phyloP scores from a whole-genome alignment of 1,140 invertebrate species.

The honey bee (Apis mellifera) region DNA sequence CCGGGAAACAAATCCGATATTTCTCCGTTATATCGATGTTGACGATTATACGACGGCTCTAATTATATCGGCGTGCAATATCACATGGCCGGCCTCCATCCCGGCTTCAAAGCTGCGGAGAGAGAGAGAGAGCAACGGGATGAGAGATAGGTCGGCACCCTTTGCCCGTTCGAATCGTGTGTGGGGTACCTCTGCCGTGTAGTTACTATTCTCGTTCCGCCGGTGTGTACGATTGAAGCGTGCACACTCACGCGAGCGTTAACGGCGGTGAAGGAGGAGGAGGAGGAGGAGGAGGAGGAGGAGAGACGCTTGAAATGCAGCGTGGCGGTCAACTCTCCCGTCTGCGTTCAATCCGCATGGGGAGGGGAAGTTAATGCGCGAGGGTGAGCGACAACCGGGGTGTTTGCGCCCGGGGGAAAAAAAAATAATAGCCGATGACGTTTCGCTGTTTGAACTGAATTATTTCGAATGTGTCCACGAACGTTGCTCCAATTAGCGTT shows the following conservation, averaged over 20 bases:
- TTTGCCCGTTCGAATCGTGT: slow-evolving; percentile 11
- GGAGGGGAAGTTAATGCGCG: slow-evolving; percentile 19
- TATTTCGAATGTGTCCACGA: neutral
- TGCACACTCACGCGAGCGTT: slow-evolving; percentile 3
- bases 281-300: neutral
- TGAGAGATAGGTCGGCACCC: slow-evolving; percentile 41
- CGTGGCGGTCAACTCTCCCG: slow-evolving; percentile 44
- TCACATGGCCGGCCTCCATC: neutral
- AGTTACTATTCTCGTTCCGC: slow-evolving; percentile 36
- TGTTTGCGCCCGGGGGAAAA: slow-evolving; percentile 9
- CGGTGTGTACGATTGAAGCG: slow-evolving; percentile 35
- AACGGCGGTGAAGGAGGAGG: neutral
- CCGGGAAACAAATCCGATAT: neutral
- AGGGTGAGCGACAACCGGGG: slow-evolving; percentile 32
- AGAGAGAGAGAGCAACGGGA: too few species aligned
- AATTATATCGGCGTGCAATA: slow-evolving; percentile 27
- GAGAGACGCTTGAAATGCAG: slow-evolving; percentile 40
- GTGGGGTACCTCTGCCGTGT: slow-evolving; percentile 33
- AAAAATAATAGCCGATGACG: slow-evolving; percentile 19
- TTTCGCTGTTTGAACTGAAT: slow-evolving; percentile 32
- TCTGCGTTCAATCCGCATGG: slow-evolving; percentile 34
- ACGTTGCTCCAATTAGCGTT: slow-evolving; percentile 9
- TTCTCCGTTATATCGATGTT: neutral
- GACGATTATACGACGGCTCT: slow-evolving; percentile 1
- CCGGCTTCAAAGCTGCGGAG: slow-evolving; percentile 28